Evolutionary conservation across 2,888 invertebrate genomes (phyloP).

Genomic region (Chaitophorus viminalis): DNA sequence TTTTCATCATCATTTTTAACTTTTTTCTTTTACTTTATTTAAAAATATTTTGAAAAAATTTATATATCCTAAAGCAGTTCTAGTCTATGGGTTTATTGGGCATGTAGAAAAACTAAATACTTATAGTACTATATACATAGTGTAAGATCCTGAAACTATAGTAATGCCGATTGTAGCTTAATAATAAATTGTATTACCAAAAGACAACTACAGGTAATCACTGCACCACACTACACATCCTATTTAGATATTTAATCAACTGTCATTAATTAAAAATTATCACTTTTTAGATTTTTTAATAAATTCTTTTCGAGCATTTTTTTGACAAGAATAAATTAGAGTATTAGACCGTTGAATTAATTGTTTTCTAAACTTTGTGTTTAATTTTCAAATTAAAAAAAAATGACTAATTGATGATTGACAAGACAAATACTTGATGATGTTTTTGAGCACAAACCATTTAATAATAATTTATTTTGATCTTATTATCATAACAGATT

Average conservation of each 20-base stretch:
- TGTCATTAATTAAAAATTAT: not conserved
- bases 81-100: too few species aligned
- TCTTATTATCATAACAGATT: constrained; percentile 1
- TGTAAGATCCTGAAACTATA: too few species aligned
- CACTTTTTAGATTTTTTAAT: not conserved
- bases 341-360: not conserved
- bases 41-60: not conserved
- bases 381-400: not conserved
- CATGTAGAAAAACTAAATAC: too few species aligned
- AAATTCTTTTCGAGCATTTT: not conserved
- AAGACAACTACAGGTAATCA: too few species aligned
- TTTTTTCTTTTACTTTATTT: constrained; percentile 5
- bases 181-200: too few species aligned
- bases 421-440: not conserved
- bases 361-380: not conserved
- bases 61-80: not conserved
- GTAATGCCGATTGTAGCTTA: too few species aligned
- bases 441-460: not conserved
- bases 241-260: constrained; percentile 15
- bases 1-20: too few species aligned
- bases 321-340: not conserved
- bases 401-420: not conserved
- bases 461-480: constrained; percentile 23
- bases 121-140: too few species aligned
- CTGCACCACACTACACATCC: too few species aligned